Evolutionary conservation across 2,797 vertebrate species (phyloP), one percentile per base, ranked within the genome.

Genomic region (Pampus argenteus): DNA sequence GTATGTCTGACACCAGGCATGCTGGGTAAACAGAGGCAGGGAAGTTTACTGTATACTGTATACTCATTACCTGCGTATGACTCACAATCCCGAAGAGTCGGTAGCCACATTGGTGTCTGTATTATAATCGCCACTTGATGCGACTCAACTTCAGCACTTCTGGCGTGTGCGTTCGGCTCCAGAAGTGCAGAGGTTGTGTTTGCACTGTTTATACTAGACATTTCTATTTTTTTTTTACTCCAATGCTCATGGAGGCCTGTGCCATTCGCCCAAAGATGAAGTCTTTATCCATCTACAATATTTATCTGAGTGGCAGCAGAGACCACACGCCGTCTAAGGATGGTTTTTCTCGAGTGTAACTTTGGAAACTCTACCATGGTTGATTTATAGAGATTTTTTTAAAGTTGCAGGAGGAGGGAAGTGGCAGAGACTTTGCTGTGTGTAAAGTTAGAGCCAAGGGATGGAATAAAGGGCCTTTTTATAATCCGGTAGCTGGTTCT

Each of bases 1-100:
- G 84, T 82, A 84, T 86, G 84, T 86, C 74, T 76, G 88, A 82
- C 84, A 78, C 68, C 71, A 72, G 66, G 86, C 83, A 86, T 89
- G 89, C 86, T 84, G 87, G 78, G 88, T 86, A 81, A 89, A 84
- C 60, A 64, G 66, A 84, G 70, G 71, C 61, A 71, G 66, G 28
- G 74, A 34, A 86, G 79, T 84, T 87, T 85, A 80, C 69, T 70
- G 70, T n/a, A n/a, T n/a, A n/a, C n/a, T n/a, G n/a, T n/a, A n/a
- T n/a, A n/a, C n/a, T n/a, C n/a, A n/a, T 88, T 83, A 87, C 66
- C 78, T 48, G n/a, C 38, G 34, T 56, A 55, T 83, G 84, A 88
- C 57, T 88, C 79, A 73, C 59, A 84, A 73, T 78, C 36, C 50
- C 3, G 31, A 69, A 71, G 36, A 57, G 74, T 79, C 76, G 71